Evolutionary conservation across 1,140 invertebrate genomes (phyloP).

Genomic region (Drosophila yakuba): DNA sequence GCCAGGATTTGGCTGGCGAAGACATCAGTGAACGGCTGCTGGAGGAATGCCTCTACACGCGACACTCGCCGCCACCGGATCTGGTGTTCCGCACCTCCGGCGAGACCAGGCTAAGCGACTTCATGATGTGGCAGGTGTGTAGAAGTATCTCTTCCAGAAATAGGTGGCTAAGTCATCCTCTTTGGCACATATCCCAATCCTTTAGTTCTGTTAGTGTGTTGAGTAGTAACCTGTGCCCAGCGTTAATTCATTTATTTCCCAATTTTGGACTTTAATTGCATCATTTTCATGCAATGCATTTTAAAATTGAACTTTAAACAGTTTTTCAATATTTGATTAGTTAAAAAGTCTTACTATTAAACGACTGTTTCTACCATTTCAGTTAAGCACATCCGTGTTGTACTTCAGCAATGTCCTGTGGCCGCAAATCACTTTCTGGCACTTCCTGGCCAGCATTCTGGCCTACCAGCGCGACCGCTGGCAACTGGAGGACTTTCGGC

Average conservation of each 20-base stretch:
- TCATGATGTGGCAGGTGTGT: constrained; percentile 96
- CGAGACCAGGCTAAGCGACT: constrained; percentile 97
- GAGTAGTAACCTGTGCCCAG: too few species aligned
- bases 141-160: not conserved
- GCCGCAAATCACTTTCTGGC: constrained; percentile 97
- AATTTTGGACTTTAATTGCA: too few species aligned
- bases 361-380: constrained; percentile 43
- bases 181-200: not conserved
- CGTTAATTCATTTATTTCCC: too few species aligned
- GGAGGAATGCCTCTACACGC: constrained; percentile 92
- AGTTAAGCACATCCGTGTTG: constrained; percentile 89
- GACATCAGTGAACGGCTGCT: constrained; percentile 91
- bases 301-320: not conserved
- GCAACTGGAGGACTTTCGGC: constrained; percentile 43
- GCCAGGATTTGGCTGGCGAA: constrained; percentile 82
- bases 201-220: too few species aligned
- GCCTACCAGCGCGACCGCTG: constrained; percentile 89
- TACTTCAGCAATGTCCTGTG: constrained; percentile 94
- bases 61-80: constrained; percentile 91
- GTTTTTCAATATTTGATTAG: not conserved
- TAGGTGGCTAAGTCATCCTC: not conserved
- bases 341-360: not conserved
- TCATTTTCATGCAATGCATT: too few species aligned
- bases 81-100: constrained; percentile 97
- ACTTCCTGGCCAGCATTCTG: constrained; percentile 93